Conservation (phyloP, 2,113 vertebrate species). For the Archilochus colubris region DNA sequence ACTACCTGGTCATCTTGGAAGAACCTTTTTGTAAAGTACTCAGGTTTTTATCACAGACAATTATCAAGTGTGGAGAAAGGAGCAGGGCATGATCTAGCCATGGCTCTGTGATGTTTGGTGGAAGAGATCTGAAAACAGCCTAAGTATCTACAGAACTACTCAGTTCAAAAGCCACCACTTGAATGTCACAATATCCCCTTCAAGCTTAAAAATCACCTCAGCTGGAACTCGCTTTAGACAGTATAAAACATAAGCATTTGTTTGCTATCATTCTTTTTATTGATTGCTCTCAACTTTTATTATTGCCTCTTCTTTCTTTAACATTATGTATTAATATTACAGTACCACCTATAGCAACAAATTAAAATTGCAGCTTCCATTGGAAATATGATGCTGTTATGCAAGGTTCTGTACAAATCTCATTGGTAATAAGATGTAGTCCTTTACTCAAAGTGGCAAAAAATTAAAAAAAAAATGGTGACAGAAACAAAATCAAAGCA, state of each 20-base stretch:
- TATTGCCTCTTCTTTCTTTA: neutral
- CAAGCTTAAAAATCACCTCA: neutral
- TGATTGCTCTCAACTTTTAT: neutral
- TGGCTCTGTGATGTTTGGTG: neutral
- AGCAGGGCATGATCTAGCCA: neutral
- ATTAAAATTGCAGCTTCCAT: slow-evolving; percentile 49
- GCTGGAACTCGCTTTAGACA: neutral
- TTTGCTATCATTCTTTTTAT: neutral
- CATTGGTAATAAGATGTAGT: neutral
- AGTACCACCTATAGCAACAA: slow-evolving; percentile 68
- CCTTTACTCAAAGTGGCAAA: neutral
- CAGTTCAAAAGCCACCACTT: neutral
- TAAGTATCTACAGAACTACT: neutral
- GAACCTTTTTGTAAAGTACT: neutral
- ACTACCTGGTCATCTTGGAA: neutral
- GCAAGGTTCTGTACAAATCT: neutral
- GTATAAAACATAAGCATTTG: neutral
- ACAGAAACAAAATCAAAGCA: slow-evolving; percentile 12
- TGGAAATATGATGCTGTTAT: neutral
- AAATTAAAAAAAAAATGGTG: neutral
- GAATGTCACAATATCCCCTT: neutral
- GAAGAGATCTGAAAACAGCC: neutral
- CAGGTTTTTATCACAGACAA: neutral
- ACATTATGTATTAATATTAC: slow-evolving; percentile 49
- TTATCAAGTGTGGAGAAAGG: neutral